Evolutionary conservation across 2,113 vertebrate species (phyloP), one percentile per base, ranked within the genome.

Genomic region (Climacteris rufus): DNA sequence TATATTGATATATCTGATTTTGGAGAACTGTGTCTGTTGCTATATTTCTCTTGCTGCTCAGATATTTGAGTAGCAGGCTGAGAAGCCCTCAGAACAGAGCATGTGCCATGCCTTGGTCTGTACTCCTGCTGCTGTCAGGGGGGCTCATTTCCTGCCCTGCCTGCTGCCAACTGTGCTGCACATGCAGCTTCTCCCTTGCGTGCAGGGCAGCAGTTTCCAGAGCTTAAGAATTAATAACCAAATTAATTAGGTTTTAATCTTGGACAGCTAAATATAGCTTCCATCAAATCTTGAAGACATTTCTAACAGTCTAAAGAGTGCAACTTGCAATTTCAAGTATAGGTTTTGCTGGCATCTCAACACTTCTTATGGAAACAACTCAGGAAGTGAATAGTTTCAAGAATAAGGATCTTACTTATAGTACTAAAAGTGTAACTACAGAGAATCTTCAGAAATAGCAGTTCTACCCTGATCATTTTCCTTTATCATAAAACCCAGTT

Each of bases 231-330:
- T 92, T 94, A 95, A 96, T 66, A 94, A 90, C 63, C 39, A 59
- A 70, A 90, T 92, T 94, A 97, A 97, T 96, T 92, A 79, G 87
- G 35, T 78, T 93, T 92, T 93, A 83, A 77, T 91, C 54, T 77
- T 86, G 64, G 25, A 30, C 33, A 56, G 40, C 79, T 96, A 96
- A 93, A 88, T 86, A 90, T 88, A 97, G 68, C 50, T 90, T 70
- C 31, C 31, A 25, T 91, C 75, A 86, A 66, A 83, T 65, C 59
- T 45, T 88, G 74, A 93, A 90, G 87, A 33, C 13, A 9, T 82
- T 94, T 94, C 76, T 53, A 57, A 52, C 74, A 53, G 75, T 54
- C 63, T 61, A 39, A 57, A 79, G 83, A 59, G 52, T 50, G 45
- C 39, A 65, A 11, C 37, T 35, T 47, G 63, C 49, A 28, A 39